These are phyloP conservation scores for Oreochromis tanganicae DNA, from an alignment of 2,113 vertebrate species.

Conservation along the genomic window DNA sequence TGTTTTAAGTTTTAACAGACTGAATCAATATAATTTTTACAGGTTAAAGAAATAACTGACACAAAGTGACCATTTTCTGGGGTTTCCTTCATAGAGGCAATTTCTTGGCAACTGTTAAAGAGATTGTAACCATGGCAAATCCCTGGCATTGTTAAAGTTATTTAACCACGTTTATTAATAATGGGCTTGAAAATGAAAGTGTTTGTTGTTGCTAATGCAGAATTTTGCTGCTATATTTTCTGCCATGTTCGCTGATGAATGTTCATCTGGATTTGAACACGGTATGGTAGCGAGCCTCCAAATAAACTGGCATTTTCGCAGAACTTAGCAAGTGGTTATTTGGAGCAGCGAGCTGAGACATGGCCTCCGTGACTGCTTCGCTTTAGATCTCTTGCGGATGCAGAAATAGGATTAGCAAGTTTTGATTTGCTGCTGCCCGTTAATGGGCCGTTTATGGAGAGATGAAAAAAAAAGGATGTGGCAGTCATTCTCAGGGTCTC, in stretches of 20 bases:
- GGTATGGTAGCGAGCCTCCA: not conserved
- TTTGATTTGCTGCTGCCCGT: constrained; percentile 47
- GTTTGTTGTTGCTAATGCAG: not conserved
- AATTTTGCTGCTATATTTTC: not conserved
- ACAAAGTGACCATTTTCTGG: not conserved
- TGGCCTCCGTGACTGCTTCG: not conserved
- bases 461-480: constrained; percentile 49
- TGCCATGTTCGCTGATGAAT: not conserved
- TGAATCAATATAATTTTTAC: not conserved
- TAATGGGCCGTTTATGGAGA: constrained; percentile 48
- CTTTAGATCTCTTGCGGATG: constrained; percentile 19
- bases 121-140: not conserved
- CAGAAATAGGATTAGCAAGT: constrained; percentile 53
- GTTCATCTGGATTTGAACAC: not conserved
- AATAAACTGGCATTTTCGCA: not conserved
- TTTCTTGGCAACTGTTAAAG: not conserved
- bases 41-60: not conserved
- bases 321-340: not conserved
- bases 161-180: not conserved
- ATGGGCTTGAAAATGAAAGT: not conserved
- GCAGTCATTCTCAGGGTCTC: constrained; percentile 60
- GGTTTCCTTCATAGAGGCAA: not conserved
- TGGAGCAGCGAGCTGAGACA: not conserved
- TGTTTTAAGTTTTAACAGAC: not conserved
- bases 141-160: not conserved